Evolutionary conservation across 2,888 invertebrate species (phyloP).

Genomic region (Meandrusa payeni): DNA sequence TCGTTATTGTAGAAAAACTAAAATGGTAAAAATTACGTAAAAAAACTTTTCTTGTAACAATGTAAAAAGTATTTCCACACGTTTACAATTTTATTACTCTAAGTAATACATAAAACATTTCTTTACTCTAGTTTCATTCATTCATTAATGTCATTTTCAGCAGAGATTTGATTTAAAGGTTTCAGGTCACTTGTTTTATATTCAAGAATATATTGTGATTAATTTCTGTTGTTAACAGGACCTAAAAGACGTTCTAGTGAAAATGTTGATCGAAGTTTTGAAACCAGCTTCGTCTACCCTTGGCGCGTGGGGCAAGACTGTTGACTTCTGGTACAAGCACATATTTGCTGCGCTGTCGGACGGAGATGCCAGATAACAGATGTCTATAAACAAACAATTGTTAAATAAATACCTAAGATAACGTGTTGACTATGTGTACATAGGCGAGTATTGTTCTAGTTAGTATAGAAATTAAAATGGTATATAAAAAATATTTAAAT

Average conservation of each 20-base stretch:
- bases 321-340: constrained; percentile 72
- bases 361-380: constrained; percentile 41
- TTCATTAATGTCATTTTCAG: too few species aligned
- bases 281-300: constrained; percentile 57
- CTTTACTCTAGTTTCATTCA: too few species aligned
- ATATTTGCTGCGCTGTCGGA: constrained; percentile 56
- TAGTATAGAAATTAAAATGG: background rate
- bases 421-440: constrained; percentile 19
- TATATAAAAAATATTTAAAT: too few species aligned
- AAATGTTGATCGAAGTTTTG: constrained; percentile 68
- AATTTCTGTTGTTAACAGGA: constrained; percentile 53
- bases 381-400: constrained; percentile 5
- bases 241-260: constrained; percentile 65
- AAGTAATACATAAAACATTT: too few species aligned
- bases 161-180: too few species aligned
- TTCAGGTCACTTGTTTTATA: too few species aligned
- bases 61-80: too few species aligned
- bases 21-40: too few species aligned
- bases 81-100: too few species aligned
- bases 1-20: too few species aligned
- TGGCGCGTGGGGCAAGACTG: constrained; percentile 65
- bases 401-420: constrained; percentile 22
- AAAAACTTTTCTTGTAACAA: too few species aligned
- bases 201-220: too few species aligned
- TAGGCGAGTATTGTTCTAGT: constrained; percentile 15